Evolutionary conservation across 2,797 vertebrate genomes (phyloP).

Genomic region (Pterois miles): DNA sequence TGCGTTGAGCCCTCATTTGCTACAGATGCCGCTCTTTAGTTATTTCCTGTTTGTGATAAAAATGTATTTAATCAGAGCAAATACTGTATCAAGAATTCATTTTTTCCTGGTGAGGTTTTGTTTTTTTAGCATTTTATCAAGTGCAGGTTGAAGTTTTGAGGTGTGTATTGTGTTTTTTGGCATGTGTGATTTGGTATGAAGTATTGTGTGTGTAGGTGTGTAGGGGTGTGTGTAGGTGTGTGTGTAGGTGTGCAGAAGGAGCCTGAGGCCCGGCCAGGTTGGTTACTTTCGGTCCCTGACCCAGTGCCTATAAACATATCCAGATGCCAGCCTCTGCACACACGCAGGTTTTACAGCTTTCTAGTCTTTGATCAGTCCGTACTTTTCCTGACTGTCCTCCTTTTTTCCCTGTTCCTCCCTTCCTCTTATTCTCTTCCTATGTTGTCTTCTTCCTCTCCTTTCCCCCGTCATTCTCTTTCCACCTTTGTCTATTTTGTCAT

Average conservation of each 20-base stretch:
- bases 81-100: not conserved
- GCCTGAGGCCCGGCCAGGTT: slow-evolving; percentile 39
- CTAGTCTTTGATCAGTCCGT: not conserved
- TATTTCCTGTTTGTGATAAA: not conserved
- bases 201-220: slow-evolving; percentile 11
- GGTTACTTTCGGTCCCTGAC: slow-evolving; percentile 71
- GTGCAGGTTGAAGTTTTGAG: not conserved
- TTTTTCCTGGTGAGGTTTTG: not conserved
- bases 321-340: slow-evolving; percentile 61
- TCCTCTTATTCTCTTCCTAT: not conserved
- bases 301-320: slow-evolving; percentile 68
- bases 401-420: not conserved
- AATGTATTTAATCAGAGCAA: not conserved
- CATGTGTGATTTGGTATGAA: slow-evolving; percentile 20
- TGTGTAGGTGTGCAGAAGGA: slow-evolving; percentile 24
- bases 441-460: not conserved
- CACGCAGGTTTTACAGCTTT: slow-evolving; percentile 53
- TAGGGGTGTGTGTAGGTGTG: not conserved
- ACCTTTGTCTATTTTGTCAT: not conserved
- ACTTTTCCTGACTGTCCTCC: slow-evolving; percentile 2
- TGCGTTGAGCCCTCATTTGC: not conserved
- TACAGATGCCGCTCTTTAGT: not conserved
- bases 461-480: not conserved
- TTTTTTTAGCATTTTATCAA: not conserved
- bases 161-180: slow-evolving; percentile 21